Conservation (phyloP, 2,113 vertebrate species). For the Pyrgilauda ruficollis region DNA sequence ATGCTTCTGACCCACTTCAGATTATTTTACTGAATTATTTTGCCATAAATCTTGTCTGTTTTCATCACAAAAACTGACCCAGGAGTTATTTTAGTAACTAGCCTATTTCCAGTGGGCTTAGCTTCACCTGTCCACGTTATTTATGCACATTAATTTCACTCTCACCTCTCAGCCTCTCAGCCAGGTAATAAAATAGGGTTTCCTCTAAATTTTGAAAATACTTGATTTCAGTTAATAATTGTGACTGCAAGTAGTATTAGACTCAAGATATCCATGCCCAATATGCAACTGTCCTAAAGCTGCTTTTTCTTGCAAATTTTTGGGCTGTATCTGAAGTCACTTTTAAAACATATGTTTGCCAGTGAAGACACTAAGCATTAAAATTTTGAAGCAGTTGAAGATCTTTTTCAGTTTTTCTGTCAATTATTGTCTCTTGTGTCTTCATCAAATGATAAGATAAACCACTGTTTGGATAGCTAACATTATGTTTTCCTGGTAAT, state of each 20-base stretch:
- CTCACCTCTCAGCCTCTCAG: neutral
- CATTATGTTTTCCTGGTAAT: neutral
- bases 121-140: neutral
- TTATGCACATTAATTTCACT: slow-evolving; percentile 1
- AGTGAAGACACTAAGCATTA: neutral
- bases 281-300: neutral
- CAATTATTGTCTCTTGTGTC: neutral
- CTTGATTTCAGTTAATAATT: neutral
- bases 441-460: neutral
- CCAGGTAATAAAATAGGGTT: neutral
- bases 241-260: neutral
- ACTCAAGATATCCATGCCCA: neutral
- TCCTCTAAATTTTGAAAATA: neutral
- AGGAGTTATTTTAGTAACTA: slow-evolving; percentile 20
- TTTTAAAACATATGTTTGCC: neutral
- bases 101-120: neutral
- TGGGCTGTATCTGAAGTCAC: neutral
- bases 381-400: neutral
- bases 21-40: slow-evolving; percentile 48
- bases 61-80: slow-evolving; percentile 36
- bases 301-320: neutral
- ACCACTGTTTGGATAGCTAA: neutral
- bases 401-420: neutral
- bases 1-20: neutral
- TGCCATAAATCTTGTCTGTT: slow-evolving; percentile 12